Conservation (phyloP, 2,888 invertebrate species). For the Dermolepida albohirtum region DNA sequence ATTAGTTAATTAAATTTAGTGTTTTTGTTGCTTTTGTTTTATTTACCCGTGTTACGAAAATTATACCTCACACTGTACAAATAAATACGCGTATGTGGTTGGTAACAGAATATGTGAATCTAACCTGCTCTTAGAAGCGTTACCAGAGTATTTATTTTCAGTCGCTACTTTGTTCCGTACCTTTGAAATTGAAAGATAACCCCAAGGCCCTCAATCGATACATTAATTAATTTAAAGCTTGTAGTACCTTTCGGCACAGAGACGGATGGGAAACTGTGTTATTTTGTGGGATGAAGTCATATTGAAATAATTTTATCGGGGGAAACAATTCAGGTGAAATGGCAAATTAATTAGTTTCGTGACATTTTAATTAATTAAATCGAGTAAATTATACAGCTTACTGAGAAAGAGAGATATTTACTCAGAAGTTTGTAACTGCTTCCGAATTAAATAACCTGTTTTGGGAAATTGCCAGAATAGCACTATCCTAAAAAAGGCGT, state of each 20-base stretch:
- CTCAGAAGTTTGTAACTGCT: too few species aligned
- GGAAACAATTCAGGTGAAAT: conserved; percentile 15
- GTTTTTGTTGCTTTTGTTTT: too few species aligned
- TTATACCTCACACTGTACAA: too few species aligned
- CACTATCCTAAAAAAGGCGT: too few species aligned
- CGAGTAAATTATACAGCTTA: conserved; percentile 3
- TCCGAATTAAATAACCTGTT: too few species aligned
- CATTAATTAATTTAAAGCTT: conserved; percentile 36
- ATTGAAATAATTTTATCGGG: conserved; percentile 27
- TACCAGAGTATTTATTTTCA: conserved; percentile 30
- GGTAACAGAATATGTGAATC: neutral
- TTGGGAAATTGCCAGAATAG: too few species aligned
- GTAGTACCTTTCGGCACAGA: conserved; percentile 25
- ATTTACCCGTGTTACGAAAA: too few species aligned
- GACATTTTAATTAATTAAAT: conserved; percentile 30
- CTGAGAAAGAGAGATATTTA: conserved; percentile 10
- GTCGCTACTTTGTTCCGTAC: conserved; percentile 9
- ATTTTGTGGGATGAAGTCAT: conserved; percentile 25
- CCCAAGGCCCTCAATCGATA: conserved; percentile 23
- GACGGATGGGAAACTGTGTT: conserved; percentile 12
- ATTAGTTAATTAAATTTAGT: too few species aligned
- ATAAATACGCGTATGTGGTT: too few species aligned
- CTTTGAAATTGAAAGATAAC: conserved; percentile 21
- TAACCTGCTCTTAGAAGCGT: conserved; percentile 10
- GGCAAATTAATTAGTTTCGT: conserved; percentile 25